Evolutionary conservation across 2,113 vertebrate genomes (phyloP).

Genomic region (Serilophus lunatus): DNA sequence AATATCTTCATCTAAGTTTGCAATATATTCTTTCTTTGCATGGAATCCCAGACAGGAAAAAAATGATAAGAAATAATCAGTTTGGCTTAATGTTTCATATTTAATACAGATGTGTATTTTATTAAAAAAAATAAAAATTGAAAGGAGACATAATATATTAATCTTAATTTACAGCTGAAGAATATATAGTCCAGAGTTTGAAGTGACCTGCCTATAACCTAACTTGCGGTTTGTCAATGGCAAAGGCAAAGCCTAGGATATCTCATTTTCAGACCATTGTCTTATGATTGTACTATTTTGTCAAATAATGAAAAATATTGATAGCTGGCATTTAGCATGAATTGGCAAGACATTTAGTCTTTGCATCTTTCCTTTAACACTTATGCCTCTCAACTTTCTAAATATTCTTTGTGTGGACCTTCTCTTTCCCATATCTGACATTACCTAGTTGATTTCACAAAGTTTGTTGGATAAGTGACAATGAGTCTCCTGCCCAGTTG

Average conservation of each 20-base stretch:
- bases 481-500: background rate
- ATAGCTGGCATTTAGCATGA: background rate
- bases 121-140: background rate
- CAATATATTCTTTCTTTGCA: background rate
- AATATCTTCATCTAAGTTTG: background rate
- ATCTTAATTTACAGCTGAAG: background rate
- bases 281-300: background rate
- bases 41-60: background rate
- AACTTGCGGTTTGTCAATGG: background rate
- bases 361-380: background rate
- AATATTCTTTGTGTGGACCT: background rate
- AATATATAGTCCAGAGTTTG: background rate
- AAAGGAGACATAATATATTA: background rate
- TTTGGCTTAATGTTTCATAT: background rate
- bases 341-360: background rate
- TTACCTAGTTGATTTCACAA: background rate
- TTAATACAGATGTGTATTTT: background rate
- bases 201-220: background rate
- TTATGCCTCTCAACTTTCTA: background rate
- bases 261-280: background rate
- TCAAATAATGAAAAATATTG: background rate
- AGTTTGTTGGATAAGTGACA: background rate
- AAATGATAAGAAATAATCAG: background rate
- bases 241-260: background rate
- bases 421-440: background rate